Evolutionary conservation across 2,888 invertebrate genomes (phyloP).

Genomic region (Himalopsyche tibetana): DNA sequence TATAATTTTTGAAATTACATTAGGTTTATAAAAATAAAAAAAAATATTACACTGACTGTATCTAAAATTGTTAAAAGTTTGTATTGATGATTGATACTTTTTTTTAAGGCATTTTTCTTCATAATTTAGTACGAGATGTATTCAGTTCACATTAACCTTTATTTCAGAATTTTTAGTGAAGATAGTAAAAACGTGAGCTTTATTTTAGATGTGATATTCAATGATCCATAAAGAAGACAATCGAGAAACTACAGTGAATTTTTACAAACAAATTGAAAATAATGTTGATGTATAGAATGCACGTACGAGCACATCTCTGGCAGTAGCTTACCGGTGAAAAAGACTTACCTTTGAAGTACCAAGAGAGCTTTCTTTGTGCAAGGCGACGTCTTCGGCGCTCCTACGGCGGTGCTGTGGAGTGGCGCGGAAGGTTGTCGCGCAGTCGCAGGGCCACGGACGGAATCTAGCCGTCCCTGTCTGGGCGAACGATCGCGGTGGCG

Average conservation of each 20-base stretch:
- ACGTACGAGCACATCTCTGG: neutral
- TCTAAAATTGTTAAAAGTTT: too few species aligned
- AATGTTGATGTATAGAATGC: neutral
- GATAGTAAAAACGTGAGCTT: too few species aligned
- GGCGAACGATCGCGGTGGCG: slow-evolving; percentile 75
- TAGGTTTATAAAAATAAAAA: too few species aligned
- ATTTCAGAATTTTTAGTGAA: too few species aligned
- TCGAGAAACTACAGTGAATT: neutral
- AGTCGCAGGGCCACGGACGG: slow-evolving; percentile 70
- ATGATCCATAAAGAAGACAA: neutral
- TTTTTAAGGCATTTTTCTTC: too few species aligned
- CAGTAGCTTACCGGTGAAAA: slow-evolving; percentile 29
- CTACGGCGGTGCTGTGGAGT: slow-evolving; percentile 58
- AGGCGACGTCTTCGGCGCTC: slow-evolving; percentile 47
- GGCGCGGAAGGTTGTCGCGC: slow-evolving; percentile 64
- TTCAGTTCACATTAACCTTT: too few species aligned
- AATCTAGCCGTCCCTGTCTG: slow-evolving; percentile 67
- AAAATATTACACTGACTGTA: too few species aligned
- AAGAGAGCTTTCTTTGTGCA: slow-evolving; percentile 36
- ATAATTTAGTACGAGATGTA: too few species aligned
- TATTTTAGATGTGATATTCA: neutral
- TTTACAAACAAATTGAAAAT: neutral
- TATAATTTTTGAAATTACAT: too few species aligned
- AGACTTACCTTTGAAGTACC: slow-evolving; percentile 9
- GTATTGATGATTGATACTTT: too few species aligned